Evolutionary conservation across 2,113 vertebrate species (phyloP).

Genomic region (Carassius carassius): DNA sequence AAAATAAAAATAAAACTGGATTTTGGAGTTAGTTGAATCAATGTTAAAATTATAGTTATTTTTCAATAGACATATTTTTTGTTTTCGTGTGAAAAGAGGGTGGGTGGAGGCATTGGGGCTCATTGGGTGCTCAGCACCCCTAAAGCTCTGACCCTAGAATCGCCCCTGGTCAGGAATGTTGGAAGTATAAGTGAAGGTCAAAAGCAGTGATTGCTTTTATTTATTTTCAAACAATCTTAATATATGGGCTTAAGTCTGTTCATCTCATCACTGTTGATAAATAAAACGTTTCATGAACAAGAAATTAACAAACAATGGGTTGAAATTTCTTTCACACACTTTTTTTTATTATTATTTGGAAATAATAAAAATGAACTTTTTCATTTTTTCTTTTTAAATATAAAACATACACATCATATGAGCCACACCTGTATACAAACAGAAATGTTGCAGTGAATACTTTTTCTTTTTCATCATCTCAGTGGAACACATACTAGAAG

Average conservation of each 20-base stretch:
- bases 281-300: background rate
- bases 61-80: too few relatives aligned
- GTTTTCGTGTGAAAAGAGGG: too few relatives aligned
- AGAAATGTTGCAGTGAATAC: conserved; percentile 79
- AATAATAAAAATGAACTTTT: conserved; percentile 82
- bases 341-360: conserved; percentile 80
- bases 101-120: too few relatives aligned
- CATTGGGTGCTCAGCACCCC: too few relatives aligned
- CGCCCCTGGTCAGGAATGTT: too few relatives aligned
- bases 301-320: background rate
- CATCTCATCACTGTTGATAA: background rate
- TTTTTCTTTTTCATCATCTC: conserved; percentile 71
- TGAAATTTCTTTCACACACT: conserved; percentile 75
- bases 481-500: conserved; percentile 74
- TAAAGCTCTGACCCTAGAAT: too few relatives aligned
- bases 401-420: conserved; percentile 84
- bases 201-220: background rate
- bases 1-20: too few relatives aligned
- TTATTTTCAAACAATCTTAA: background rate
- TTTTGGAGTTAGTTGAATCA: too few relatives aligned
- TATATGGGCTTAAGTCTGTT: background rate
- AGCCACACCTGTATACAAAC: conserved; percentile 83
- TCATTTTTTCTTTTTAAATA: conserved; percentile 67
- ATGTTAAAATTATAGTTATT: too few relatives aligned
- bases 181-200: background rate